Base-by-base conservation (phyloP, 2,888 invertebrate species). In the Diplazon laetatorius region DNA sequence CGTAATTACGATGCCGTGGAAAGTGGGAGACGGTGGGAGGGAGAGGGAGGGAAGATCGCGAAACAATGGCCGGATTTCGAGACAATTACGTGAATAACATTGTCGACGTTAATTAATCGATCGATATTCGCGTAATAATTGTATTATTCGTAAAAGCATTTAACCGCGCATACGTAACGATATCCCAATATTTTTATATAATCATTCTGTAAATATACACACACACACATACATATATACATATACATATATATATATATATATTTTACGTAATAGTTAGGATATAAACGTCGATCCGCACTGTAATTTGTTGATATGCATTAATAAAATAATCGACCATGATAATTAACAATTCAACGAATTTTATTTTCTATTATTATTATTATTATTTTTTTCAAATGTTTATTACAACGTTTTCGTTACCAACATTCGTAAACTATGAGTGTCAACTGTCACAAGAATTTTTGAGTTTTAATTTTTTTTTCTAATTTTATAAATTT, bases 101-200 rank as follows among this genome's bases (percentile, higher is more conserved):
- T 44, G 68, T 55, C 68, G 42, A 39, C n/a, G n/a, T n/a, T n/a
- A n/a, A 66, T 39, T 66, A 60, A 69, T 60, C 44, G 50, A 74
- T 52, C 44, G 16, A 50, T n/a, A n/a, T n/a, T 39, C 39, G 16
- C 46, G 46, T n/a, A 25, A 75, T 65, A 78, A 44, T 70, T 52
- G 75, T 76, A 82, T 82, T 82, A 80, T 83, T 84, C 80, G 74
- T n/a, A n/a, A n/a, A 82, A 65, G 72, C 78, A 83, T 85, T 80
- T 83, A 78, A 75, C 80, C 60, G 37, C 71, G 30, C 9, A 48
- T 20, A 82, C 57, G 78, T 76, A 81, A 82, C 75, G 48, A 81
- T 76, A 69, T 66, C 69, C 79, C 76, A 78, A 85, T 88, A 88
- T 88, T 88, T 87, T 88, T 88, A 86, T 88, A 87, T 83, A 82